These are phyloP conservation scores for Sphaerophoria taeniata DNA, from an alignment of 2,888 invertebrate genomes.

Conservation along the genomic window DNA sequence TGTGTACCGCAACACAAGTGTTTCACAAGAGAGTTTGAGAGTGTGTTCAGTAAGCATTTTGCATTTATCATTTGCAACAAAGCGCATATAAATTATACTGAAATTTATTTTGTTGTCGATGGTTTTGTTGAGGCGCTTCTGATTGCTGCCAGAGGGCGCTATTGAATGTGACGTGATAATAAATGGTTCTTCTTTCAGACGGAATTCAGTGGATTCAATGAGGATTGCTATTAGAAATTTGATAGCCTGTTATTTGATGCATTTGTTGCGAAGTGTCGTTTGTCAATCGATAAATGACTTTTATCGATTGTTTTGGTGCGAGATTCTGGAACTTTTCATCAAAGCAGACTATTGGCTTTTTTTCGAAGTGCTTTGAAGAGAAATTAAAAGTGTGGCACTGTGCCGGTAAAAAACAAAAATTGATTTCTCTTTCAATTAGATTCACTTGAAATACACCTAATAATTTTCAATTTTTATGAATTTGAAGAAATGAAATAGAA, in stretches of 20 bases:
- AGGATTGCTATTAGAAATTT: constrained; percentile 10
- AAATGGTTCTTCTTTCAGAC: constrained; percentile 27
- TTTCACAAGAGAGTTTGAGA: constrained; percentile 9
- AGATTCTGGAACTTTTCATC: too few relatives aligned
- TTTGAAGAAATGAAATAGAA: constrained; percentile 2
- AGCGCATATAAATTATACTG: constrained; percentile 49
- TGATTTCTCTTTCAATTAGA: constrained; percentile 69
- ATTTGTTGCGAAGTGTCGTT: constrained; percentile 11
- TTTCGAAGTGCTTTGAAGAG: constrained; percentile 2
- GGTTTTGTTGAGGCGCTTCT: not conserved
- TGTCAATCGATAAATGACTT: too few relatives aligned
- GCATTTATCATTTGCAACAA: constrained; percentile 42
- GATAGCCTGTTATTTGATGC: not conserved
- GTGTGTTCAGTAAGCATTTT: constrained; percentile 15
- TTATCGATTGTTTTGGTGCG: too few relatives aligned
- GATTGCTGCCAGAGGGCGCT: constrained; percentile 33
- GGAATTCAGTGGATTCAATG: constrained; percentile 43
- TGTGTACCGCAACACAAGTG: too few relatives aligned
- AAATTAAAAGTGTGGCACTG: constrained; percentile 32
- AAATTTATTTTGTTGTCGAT: not conserved
- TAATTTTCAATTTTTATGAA: constrained; percentile 32
- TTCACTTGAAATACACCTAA: constrained; percentile 36
- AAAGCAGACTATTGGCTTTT: too few relatives aligned
- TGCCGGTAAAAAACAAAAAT: constrained; percentile 49
- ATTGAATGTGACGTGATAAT: constrained; percentile 29